These are phyloP conservation scores for Diploscapter pachys DNA, from an alignment of 1,140 invertebrate genomes.

Conservation along the genomic window DNA sequence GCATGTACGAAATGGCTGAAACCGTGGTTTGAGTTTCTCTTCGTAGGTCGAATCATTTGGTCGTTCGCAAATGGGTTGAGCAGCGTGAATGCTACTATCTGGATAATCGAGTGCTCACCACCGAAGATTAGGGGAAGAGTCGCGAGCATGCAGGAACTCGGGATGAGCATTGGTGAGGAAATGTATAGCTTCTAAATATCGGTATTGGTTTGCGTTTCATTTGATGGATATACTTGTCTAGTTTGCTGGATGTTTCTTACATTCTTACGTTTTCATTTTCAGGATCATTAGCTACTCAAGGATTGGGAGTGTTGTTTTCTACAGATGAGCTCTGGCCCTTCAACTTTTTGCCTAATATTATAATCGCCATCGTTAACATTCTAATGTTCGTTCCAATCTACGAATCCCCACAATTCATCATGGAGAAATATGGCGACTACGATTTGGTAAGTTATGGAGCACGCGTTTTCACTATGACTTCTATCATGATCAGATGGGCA, in stretches of 20 bases:
- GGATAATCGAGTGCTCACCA: conserved; percentile 42
- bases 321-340: conserved; percentile 37
- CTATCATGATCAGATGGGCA: too few relatives aligned
- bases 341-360: conserved; percentile 34
- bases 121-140: conserved; percentile 33
- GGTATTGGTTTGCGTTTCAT: background rate
- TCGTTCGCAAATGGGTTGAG: conserved; percentile 36
- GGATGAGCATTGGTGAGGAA: conserved; percentile 29
- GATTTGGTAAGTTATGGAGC: background rate
- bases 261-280: background rate
- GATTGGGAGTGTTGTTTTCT: conserved; percentile 37
- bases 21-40: conserved; percentile 33
- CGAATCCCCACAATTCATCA: conserved; percentile 37
- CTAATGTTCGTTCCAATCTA: conserved; percentile 30
- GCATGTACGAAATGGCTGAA: conserved; percentile 25
- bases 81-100: conserved; percentile 39
- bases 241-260: too few relatives aligned
- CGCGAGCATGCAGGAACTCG: conserved; percentile 42
- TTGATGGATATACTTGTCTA: background rate
- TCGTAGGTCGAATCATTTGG: conserved; percentile 39
- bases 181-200: background rate
- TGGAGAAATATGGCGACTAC: conserved; percentile 36
- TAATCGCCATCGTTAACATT: conserved; percentile 23
- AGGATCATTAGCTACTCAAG: conserved; percentile 35
- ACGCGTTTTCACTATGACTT: too few relatives aligned